Percentiles rank a stretch among this genome's conserved stretches.
These are phyloP conservation scores for Antennarius striatus DNA, from an alignment of 2,113 vertebrate genomes.

Conservation along the genomic window DNA sequence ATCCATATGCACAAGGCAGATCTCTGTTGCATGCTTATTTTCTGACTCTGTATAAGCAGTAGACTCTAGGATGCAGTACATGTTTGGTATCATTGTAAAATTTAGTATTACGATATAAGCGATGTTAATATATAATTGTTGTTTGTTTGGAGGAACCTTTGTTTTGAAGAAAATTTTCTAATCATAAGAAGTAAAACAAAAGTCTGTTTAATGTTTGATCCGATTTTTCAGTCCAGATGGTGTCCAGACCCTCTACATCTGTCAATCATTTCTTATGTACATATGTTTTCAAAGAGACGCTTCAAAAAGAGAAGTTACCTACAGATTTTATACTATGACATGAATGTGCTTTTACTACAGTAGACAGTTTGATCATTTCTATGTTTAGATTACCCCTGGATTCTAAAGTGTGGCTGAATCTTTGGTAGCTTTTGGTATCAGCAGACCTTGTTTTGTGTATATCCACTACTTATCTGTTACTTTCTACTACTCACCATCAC, in stretches of 20 bases:
- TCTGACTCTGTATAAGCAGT: conserved; percentile 68
- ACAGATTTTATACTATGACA: conserved; percentile 79
- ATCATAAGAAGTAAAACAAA: not conserved
- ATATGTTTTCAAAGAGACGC: conserved; percentile 64
- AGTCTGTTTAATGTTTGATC: conserved; percentile 54
- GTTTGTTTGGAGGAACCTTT: conserved; percentile 54
- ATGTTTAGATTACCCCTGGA: conserved; percentile 69
- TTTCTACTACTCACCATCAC: conserved; percentile 67
- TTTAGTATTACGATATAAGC: conserved; percentile 71
- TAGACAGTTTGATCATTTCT: conserved; percentile 73
- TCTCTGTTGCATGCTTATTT: conserved; percentile 73
- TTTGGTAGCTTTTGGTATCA: conserved; percentile 77
- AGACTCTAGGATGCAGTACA: conserved; percentile 69
- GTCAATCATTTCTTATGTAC: conserved; percentile 63
- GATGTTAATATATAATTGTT: conserved; percentile 65
- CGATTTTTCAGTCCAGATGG: conserved; percentile 43
- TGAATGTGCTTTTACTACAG: conserved; percentile 82
- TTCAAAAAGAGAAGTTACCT: conserved; percentile 60
- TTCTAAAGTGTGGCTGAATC: conserved; percentile 65
- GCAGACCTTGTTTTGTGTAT: conserved; percentile 69
- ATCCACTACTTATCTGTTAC: conserved; percentile 63
- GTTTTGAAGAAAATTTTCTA: conserved; percentile 39
- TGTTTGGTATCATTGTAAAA: conserved; percentile 69
- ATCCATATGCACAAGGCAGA: conserved; percentile 73
- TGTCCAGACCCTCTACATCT: conserved; percentile 47